Evolutionary conservation across 2,797 vertebrate species (phyloP).

Genomic region (Gymnothorax reevesii): DNA sequence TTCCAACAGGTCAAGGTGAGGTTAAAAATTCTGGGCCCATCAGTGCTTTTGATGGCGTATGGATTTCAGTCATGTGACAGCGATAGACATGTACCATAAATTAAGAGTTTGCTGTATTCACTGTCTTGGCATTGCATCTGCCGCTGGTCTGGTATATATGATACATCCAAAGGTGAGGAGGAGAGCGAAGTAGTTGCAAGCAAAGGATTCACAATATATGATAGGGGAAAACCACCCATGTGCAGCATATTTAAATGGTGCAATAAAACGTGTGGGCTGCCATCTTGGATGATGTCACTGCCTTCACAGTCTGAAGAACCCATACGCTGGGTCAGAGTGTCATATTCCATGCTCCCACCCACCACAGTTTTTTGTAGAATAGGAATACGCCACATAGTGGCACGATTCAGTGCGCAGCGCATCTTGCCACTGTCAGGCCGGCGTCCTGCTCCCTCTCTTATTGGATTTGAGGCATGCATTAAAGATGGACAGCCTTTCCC

Average conservation of each 20-base stretch:
- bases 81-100: slow-evolving; percentile 44
- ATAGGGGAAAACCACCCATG: neutral
- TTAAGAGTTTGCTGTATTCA: slow-evolving; percentile 50
- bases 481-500: slow-evolving; percentile 16
- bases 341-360: neutral
- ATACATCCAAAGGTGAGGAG: neutral
- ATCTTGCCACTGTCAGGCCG: neutral
- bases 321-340: neutral
- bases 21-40: slow-evolving; percentile 64
- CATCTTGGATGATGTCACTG: neutral
- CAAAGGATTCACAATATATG: neutral
- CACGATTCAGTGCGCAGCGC: neutral
- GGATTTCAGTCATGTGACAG: slow-evolving; percentile 65
- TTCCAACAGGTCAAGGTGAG: slow-evolving; percentile 75
- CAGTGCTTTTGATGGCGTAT: slow-evolving; percentile 60
- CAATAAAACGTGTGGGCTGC: neutral
- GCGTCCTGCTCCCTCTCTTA: neutral
- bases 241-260: neutral
- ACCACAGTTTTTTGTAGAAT: too few species aligned
- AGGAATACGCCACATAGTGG: too few species aligned
- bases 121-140: neutral
- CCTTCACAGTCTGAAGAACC: neutral
- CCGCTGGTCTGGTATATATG: neutral
- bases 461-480: slow-evolving; percentile 2
- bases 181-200: neutral